Base-by-base conservation (phyloP, 2,888 invertebrate species). In the Halictus ligatus region DNA sequence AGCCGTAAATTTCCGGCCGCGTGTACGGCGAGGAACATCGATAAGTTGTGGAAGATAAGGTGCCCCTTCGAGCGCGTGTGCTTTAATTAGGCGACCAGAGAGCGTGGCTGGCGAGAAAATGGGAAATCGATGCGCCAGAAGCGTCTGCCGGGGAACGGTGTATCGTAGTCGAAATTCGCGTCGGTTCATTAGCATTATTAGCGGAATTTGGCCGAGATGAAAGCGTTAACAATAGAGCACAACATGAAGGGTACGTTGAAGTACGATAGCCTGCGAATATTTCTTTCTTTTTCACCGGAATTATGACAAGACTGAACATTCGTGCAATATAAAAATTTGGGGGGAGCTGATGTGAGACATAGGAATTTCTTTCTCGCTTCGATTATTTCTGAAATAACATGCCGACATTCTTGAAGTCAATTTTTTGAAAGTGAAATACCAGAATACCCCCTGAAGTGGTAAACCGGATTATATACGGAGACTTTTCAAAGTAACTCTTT, bases 51-150 rank as follows among this genome's bases (percentile, higher is more conserved):
- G 60, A 60, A 77, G 60, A 76, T 67, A 69, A 71, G 69, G 48
- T 50, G 54, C 29, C 46, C 75, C 46, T 72, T 75, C 58, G 15
- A 46, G 73, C 74, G 60, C 69, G 40, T 58, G 46, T 79, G 72
- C 71, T 69, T 79, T 86, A 85, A 86, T 85, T 86, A 86, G 69
- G 3, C 29, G 58, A 35, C 78, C 76, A 81, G 81, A 85, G 79
- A 40, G 79, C 29, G 40, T n/a, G 60, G 43, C 78, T 7, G 64
- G 50, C 12, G 73, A 73, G 85, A 81, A 81, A 86, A 86, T 86
- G 86, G 81, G 46, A 85, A 86, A 86, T 81, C 86, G 86, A 86
- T 86, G 73, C 21, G 3, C 10, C 73, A 21, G 18, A 71, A 35
- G 58, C 29, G 40, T 35, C 67, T 78, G 25, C 29, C 69, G 25